These are phyloP conservation scores for Pitta sordida DNA, from an alignment of 2,113 vertebrate genomes.

Conservation along the genomic window DNA sequence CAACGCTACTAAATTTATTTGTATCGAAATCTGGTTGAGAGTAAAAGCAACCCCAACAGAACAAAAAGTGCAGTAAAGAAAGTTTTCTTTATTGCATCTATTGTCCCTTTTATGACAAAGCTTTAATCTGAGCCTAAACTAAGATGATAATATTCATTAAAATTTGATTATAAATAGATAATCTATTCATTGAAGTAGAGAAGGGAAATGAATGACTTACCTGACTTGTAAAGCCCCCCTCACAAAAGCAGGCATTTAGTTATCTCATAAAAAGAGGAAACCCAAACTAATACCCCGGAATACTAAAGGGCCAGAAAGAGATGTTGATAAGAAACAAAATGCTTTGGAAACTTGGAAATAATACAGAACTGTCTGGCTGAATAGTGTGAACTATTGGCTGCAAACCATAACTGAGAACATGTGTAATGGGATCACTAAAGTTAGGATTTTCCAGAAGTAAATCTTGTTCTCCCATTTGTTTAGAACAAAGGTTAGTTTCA, in stretches of 20 bases:
- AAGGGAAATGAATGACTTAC: not conserved
- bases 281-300: not conserved
- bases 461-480: not conserved
- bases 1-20: not conserved
- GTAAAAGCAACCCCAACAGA: not conserved
- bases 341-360: not conserved
- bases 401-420: fast-evolving
- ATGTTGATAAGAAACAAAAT: not conserved
- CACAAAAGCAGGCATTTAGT: not conserved
- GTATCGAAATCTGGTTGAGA: not conserved
- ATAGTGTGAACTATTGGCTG: not conserved
- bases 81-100: not conserved
- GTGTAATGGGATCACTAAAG: not conserved
- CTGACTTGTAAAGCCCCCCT: not conserved
- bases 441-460: not conserved
- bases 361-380: not conserved
- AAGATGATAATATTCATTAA: not conserved
- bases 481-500: not conserved
- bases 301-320: not conserved
- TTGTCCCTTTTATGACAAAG: not conserved
- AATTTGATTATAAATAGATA: not conserved
- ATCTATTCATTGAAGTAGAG: not conserved
- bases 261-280: not conserved
- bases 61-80: not conserved
- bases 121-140: not conserved